phyloP scores from a whole-genome alignment of 2,888 invertebrate genomes.

The Drosophila anomalipes region DNA sequence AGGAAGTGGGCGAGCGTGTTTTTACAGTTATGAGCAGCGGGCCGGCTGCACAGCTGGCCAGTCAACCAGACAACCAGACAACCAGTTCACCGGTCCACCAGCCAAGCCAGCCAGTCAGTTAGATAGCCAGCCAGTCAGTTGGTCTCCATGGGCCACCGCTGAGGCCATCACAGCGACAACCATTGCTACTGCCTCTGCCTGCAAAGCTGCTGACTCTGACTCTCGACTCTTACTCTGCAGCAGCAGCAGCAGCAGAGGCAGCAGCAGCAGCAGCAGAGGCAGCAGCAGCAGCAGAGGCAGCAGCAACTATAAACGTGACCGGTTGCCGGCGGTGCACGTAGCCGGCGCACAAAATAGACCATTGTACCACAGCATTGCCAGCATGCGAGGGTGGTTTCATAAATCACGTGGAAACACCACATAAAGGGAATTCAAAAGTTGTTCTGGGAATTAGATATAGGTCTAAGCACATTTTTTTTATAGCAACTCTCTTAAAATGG shows the following conservation, averaged over 20 bases:
- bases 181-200: constrained; percentile 16
- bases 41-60: constrained; percentile 67
- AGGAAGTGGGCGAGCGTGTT: constrained; percentile 82
- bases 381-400: constrained; percentile 39
- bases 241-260: constrained; percentile 6
- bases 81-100: constrained; percentile 28
- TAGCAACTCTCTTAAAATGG: not conserved
- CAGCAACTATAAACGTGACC: constrained; percentile 67
- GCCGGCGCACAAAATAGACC: constrained; percentile 61
- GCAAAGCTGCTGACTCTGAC: constrained; percentile 21
- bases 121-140: constrained; percentile 15
- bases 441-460: not conserved
- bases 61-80: constrained; percentile 27
- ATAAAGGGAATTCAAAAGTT: not conserved
- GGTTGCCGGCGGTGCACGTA: constrained; percentile 69
- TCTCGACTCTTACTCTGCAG: constrained; percentile 17
- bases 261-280: not conserved
- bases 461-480: not conserved
- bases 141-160: constrained; percentile 45
- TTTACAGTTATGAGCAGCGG: constrained; percentile 76
- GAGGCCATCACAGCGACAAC: constrained; percentile 14
- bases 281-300: constrained; percentile 2
- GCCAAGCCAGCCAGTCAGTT: constrained; percentile 9
- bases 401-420: not conserved
- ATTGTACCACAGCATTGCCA: constrained; percentile 27